Evolutionary conservation across 2,797 vertebrate genomes (phyloP), one percentile per base, ranked within the genome.

Genomic region (Danio jaintianensis): DNA sequence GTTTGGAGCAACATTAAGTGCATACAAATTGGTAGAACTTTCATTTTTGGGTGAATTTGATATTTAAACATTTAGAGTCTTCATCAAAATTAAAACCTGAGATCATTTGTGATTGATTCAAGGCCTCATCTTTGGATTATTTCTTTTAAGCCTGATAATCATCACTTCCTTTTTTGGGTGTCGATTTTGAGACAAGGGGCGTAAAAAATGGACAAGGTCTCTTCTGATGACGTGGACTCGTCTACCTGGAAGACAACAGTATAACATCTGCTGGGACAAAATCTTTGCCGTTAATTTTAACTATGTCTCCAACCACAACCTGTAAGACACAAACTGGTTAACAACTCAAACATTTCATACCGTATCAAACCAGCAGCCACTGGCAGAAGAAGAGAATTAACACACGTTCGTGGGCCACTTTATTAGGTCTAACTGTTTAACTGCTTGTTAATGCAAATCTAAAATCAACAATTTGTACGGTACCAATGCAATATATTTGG

Each of bases 171-270:
- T 29, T 29, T 29, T 76, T 94, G 56, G 75, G 67, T 55, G 55
- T 47, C 61, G 78, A 83, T 70, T 69, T 61, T 69, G 50, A 85
- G 67, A 40, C 42, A 81, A 78, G 59, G 71, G 29, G 82, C 82
- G 56, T 68, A 71, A 45, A 50, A n/a, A 29, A 62, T 87, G 89
- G 93, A 92, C 92, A 92, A 88, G 88, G 90, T 88, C 91, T 90
- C 90, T 93, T 91, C 93, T 94, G 90, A 91, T 91, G 91, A 91
- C 89, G 93, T 89, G 82, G 89, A 73, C 93, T 92, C 93, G 92
- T 93, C 91, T 98, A 98, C 97, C 98, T 98, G 96, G 97, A 97
- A 85, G 96, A 97, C 87, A 98, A 96, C 93, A 98, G 95, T 93
- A 96, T 94, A 95, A 94, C 94, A 93, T 99, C 97, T 94, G 96